Base-by-base conservation (phyloP, 2,888 invertebrate species). In the Acrobeloides nanus region DNA sequence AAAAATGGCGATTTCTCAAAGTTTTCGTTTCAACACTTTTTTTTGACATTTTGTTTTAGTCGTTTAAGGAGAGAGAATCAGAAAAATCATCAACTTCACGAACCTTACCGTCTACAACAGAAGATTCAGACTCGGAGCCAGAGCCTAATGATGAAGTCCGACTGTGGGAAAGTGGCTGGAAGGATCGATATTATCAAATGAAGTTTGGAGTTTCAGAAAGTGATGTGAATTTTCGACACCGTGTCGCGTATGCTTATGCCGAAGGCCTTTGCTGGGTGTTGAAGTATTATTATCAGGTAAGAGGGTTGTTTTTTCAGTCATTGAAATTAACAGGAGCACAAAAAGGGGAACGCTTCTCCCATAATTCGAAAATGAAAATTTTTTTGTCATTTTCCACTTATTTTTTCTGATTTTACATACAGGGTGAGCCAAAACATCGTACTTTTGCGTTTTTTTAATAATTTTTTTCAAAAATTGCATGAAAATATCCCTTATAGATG, bases 201-300 rank as follows among this genome's bases (percentile, higher is more conserved):
- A 72, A 72, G 63, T 80, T 79, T 66, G 74, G 74, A 52, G 75
- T 77, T 8, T 31, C 34, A 23, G 50, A 48, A 12, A 37, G 7
- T 12, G 78, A 79, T 52, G 35, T 67, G 1, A 85, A 84, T 67
- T 95, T 95, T 77, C 82, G 93, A 62, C 84, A 86, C 74, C 84
- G 84, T 64, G 92, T 97, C 32, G 73, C 67, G 1, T 59, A 61
- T 53, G 89, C 93, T 73, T 97, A 97, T 78, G 89, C 92, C 3
- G 82, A 86, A 42, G 97, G 97, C 0, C 80, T 99, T 40, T 90
- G 90, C 77, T 97, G 97, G 97, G 97, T 99, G 46, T 79, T 99
- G 24, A 83, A 87, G 62, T 97, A 95, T 78, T 97, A 97, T 78
- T 97, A 97, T 78, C 95, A 95, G 51, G 63, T 61, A 37, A 20